These are phyloP conservation scores for Neocrepidodera transversa DNA, from an alignment of 2,888 invertebrate genomes.

Conservation along the genomic window DNA sequence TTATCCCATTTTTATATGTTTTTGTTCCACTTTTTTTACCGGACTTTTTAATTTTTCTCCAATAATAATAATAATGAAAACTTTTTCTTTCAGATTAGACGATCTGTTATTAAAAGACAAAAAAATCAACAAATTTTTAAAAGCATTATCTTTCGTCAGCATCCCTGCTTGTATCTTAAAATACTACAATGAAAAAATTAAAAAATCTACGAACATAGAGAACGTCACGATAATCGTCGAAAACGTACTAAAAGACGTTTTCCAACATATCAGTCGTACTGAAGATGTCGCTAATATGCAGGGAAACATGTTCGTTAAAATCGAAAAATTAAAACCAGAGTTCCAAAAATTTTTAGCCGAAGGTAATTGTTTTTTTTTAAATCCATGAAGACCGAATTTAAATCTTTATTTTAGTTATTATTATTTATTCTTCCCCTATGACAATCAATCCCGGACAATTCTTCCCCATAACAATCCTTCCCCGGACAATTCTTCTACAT, in stretches of 20 bases:
- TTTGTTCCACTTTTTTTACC: no score
- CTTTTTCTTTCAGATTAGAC: constrained; percentile 47
- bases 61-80: not conserved
- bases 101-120: constrained; percentile 49
- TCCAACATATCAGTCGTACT: constrained; percentile 38
- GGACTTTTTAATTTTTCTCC: no score
- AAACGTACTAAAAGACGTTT: constrained; percentile 41
- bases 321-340: constrained; percentile 39
- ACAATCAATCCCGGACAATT: no score
- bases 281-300: constrained; percentile 46
- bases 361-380: not conserved
- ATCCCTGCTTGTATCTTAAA: constrained; percentile 58
- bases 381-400: not conserved
- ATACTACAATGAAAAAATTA: constrained; percentile 55
- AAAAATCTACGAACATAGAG: constrained; percentile 34
- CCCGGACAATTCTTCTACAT: no score
- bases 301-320: constrained; percentile 55
- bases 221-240: constrained; percentile 15
- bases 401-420: no score
- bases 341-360: constrained; percentile 24
- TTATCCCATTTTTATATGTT: no score
- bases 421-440: no score
- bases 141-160: constrained; percentile 60
- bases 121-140: constrained; percentile 57
- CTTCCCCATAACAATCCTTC: no score